A percentile compares a stretch with the other conserved stretches of the same genome.
phyloP scores from a whole-genome alignment of 2,797 vertebrate genomes.

The Rhincodon typus region DNA sequence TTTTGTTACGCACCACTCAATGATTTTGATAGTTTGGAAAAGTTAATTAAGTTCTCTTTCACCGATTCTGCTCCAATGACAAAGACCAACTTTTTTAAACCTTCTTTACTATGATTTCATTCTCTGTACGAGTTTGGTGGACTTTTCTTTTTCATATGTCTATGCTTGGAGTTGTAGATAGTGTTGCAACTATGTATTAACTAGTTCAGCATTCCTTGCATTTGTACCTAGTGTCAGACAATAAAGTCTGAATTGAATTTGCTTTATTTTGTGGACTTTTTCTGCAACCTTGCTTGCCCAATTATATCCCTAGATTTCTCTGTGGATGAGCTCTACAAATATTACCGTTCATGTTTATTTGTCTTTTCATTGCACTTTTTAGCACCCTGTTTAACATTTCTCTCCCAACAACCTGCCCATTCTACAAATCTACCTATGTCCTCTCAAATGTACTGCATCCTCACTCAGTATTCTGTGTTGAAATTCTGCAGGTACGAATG shows the following conservation, averaged over 20 bases:
- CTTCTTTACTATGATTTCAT: neutral
- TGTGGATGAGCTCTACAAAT: neutral
- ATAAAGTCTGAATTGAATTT: neutral
- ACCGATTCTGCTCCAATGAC: neutral
- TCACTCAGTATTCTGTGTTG: neutral
- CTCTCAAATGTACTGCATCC: neutral
- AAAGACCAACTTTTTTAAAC: neutral
- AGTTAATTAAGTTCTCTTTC: neutral
- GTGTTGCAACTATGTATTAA: too few relatives aligned
- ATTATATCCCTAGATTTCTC: neutral
- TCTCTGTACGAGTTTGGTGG: neutral
- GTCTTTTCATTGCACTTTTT: neutral
- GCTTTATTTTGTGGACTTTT: neutral
- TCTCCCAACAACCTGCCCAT: neutral
- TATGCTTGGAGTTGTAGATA: neutral
- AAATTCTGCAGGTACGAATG: constrained; percentile 34
- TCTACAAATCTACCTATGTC: neutral
- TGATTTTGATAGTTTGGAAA: neutral
- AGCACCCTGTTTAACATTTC: neutral
- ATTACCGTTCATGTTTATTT: neutral
- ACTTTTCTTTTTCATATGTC: neutral
- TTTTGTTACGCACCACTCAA: neutral
- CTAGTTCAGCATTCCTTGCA: neutral
- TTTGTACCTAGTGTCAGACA: neutral
- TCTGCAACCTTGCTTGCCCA: neutral